Evolutionary conservation across 2,113 vertebrate genomes (phyloP), one percentile per base, ranked within the genome.

Genomic region (Trichomycterus rosablanca): DNA sequence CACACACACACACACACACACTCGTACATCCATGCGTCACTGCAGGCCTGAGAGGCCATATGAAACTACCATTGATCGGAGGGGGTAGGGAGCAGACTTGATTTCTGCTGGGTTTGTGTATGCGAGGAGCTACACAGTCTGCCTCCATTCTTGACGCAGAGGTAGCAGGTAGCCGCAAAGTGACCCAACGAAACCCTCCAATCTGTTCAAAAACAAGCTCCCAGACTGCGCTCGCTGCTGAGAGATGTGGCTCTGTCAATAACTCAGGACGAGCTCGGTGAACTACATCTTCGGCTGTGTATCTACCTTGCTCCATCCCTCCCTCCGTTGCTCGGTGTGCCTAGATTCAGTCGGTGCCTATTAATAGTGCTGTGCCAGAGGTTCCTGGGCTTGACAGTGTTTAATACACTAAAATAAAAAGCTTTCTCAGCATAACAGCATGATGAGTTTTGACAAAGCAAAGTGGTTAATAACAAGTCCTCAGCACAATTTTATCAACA

Each of bases 31-130:
- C 45, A 19, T 45, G 32, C 70, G 83, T 86, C 83, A 86, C 81
- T 84, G 83, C 79, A 76, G 83, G 82, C 84, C 81, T 76, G 80
- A 82, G 79, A 84, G 86, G 87, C 85, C 83, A 86, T 83, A 87
- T 82, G 83, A 85, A 86, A 85, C 83, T 87, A 80, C 77, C 84
- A 90, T 89, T 86, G 86, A 90, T 90, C 84, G 83, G 85, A 86
- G 76, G 76, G 83, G 78, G 85, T 78, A 74, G 80, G 72, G 58
- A 64, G 49, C 18, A 63, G 45, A 26, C 46, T n/a, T 28, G 51
- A 66, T 45, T 19, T 68, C 57, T 64, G 66, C 76, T 63, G 78
- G 65, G 69, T 73, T 76, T 65, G 49, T 76, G 74, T 67, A 70
- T 68, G 46, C 51, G 45, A 46, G 64, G 72, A 76, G 75, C 76